A percentile compares a stretch with the other conserved stretches of the same genome.
These are phyloP conservation scores for Drosophila ironensis DNA, from an alignment of 1,140 invertebrate species.

Conservation along the genomic window DNA sequence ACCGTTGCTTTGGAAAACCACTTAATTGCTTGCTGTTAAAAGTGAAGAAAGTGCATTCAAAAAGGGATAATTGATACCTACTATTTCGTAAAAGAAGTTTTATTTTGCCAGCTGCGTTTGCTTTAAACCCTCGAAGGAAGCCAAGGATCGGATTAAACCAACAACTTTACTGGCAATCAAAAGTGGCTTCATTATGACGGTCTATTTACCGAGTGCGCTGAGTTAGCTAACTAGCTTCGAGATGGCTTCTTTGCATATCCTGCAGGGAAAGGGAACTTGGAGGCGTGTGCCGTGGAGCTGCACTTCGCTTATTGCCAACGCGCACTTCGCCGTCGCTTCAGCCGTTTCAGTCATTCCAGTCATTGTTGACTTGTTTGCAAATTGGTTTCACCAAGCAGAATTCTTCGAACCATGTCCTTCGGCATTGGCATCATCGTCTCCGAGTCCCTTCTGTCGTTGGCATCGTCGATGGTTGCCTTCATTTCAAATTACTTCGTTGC, in stretches of 20 bases:
- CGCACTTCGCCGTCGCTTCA: constrained; percentile 35
- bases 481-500: constrained; percentile 70
- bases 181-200: constrained; percentile 46
- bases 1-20: too few species aligned
- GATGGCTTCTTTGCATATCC: constrained; percentile 26
- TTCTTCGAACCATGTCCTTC: constrained; percentile 41
- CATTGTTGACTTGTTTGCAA: constrained; percentile 78
- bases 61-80: too few species aligned
- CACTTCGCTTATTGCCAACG: constrained; percentile 69
- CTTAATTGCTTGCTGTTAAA: too few species aligned
- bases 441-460: constrained; percentile 27
- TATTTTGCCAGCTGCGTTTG: constrained; percentile 6
- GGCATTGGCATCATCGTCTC: constrained; percentile 15
- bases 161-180: constrained; percentile 32
- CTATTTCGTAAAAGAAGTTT: too few species aligned
- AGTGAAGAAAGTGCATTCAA: too few species aligned
- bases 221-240: constrained; percentile 32
- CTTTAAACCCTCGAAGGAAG: too few species aligned
- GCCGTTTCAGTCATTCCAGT: constrained; percentile 43
- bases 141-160: constrained; percentile 13
- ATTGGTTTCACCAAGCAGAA: constrained; percentile 65
- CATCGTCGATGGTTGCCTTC: constrained; percentile 32
- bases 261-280: background rate
- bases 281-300: constrained; percentile 13
- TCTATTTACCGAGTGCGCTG: constrained; percentile 19